Base-by-base conservation (phyloP, 23 tunicate genomes). In the Styela clava region DNA sequence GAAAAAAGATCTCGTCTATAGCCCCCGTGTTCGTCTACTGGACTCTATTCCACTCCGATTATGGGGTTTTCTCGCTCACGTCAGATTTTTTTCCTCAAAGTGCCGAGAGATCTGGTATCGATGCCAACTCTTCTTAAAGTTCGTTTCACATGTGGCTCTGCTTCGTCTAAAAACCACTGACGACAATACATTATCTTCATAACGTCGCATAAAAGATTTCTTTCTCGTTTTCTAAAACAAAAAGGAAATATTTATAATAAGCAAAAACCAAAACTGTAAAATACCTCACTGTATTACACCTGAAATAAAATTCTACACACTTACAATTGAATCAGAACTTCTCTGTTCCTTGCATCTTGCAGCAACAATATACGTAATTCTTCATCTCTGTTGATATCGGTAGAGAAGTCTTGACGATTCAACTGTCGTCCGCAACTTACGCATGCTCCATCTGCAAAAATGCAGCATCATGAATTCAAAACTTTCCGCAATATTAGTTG, bases 151-250 rank as follows among this genome's bases (percentile, higher is more conserved):
- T 93, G 98, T 62, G 89, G 89, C 27, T 87, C 83, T 34, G 91
- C 98, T 69, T 93, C 98, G 62, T 93, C 93, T 24, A 86, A 76
- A 56, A 93, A 93, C 98, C 98, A 93, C 71, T 93, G 98, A 1
- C 98, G 89, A 64, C 90, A 87, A 77, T 87, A 93, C 98, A 93
- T 87, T 31, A 93, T 93, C 73, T 93, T 93, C 98, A 93, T 93
- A 79, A 93, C 98, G 83, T 93, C 98, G 33, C 93, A 87, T 2
- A 93, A 68, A 3, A 93, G 74, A 73, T 93, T 88, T 35, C 98
- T 83, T 74, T 93, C 98, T 0, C 98, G 81, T 81, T 93, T 93
- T 64, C 98, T 93, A 68, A 7, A 63, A 72, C 20, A 35, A 32
- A 27, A 21, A 1, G 21, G 28, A 25, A 64, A 64, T 24, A 64